Percentiles rank a stretch among this genome's conserved stretches.
Conservation (phyloP, 2,113 vertebrate genomes). For the Andinoacara biseriatus region DNA sequence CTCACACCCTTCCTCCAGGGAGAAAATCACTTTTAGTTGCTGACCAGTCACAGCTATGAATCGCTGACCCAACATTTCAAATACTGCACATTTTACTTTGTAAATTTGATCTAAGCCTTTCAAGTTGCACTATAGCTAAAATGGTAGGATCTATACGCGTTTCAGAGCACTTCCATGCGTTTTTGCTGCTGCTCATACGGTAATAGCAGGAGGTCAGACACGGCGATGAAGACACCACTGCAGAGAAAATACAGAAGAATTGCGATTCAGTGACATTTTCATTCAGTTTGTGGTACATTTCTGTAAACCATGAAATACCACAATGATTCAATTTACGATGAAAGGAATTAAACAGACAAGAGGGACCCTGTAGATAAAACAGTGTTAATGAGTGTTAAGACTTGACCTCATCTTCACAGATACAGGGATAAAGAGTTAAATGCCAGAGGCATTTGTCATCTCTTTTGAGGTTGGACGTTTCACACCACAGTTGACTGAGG, state of each 20-base stretch:
- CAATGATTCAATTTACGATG: slow-evolving; percentile 28
- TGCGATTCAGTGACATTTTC: slow-evolving; percentile 18
- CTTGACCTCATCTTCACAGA: neutral
- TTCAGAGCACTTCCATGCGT: neutral
- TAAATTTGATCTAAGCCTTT: slow-evolving; percentile 14
- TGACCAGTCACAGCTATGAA: slow-evolving; percentile 33
- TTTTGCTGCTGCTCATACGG: neutral
- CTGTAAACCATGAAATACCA: slow-evolving; percentile 38
- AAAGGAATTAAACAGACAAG: slow-evolving; percentile 24
- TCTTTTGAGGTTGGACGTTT: neutral
- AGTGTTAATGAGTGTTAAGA: slow-evolving; percentile 10
- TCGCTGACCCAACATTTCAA: slow-evolving; percentile 23
- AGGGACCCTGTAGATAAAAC: neutral
- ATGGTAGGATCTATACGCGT: slow-evolving; percentile 12
- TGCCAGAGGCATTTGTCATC: neutral
- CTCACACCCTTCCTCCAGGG: slow-evolving; percentile 1
- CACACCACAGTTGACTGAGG: neutral
- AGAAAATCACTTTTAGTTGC: slow-evolving; percentile 40
- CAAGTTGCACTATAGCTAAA: neutral
- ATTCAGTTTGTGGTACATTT: slow-evolving; percentile 23
- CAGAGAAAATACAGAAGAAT: slow-evolving; percentile 13
- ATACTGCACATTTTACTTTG: slow-evolving; percentile 6
- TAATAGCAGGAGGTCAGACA: slow-evolving; percentile 26
- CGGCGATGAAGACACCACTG: neutral
- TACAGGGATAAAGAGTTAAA: neutral